A percentile compares a stretch with the other conserved stretches of the same genome.
These are phyloP conservation scores for Ceratothoa steindachneri DNA, from an alignment of 2,888 invertebrate species.

Conservation along the genomic window DNA sequence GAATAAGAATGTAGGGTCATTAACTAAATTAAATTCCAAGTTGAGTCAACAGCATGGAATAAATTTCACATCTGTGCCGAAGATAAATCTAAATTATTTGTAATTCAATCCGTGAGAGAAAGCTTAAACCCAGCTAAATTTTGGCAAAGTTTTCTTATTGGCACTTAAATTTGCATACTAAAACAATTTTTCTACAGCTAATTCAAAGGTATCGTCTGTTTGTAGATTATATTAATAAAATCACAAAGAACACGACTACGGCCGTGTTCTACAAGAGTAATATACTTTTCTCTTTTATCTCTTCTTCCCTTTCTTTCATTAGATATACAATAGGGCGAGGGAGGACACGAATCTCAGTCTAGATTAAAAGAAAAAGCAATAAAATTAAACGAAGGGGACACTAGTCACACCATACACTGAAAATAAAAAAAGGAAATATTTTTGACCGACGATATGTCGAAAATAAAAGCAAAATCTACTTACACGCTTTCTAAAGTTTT, in stretches of 20 bases:
- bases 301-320: not conserved
- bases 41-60: not conserved
- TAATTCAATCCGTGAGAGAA: slow-evolving; percentile 2
- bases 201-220: too few relatives aligned
- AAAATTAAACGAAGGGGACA: not conserved
- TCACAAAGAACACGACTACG: not conserved
- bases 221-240: not conserved
- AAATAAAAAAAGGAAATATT: not conserved
- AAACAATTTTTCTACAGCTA: too few relatives aligned
- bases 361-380: not conserved
- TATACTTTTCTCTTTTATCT: not conserved
- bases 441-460: not conserved
- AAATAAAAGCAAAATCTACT: not conserved
- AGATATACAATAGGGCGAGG: not conserved
- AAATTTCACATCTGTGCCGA: not conserved
- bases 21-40: slow-evolving; percentile 7
- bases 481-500: not conserved
- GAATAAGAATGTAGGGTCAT: slow-evolving; percentile 1
- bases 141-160: not conserved
- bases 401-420: not conserved
- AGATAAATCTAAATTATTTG: slow-evolving; percentile 6
- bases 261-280: not conserved
- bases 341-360: not conserved
- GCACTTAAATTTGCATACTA: not conserved
- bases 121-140: not conserved